Evolutionary conservation across 2,888 invertebrate genomes (phyloP).

Genomic region (Caenorhabditis plicata): DNA sequence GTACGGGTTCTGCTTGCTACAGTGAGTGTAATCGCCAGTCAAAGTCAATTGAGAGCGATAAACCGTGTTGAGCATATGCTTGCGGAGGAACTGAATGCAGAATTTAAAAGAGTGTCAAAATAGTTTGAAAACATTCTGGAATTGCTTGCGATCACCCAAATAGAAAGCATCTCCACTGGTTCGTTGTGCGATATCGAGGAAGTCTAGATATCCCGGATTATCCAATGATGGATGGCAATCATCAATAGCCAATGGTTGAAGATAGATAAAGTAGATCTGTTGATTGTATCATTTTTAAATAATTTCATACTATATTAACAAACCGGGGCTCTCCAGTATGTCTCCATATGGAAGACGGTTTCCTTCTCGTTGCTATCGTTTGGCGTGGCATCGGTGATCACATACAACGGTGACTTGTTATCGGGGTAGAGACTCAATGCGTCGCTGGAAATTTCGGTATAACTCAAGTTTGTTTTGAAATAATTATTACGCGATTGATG

Average conservation of each 20-base stretch:
- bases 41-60: slow-evolving; percentile 46
- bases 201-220: slow-evolving; percentile 38
- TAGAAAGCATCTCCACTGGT: slow-evolving; percentile 33
- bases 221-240: slow-evolving; percentile 30
- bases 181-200: slow-evolving; percentile 30
- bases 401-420: slow-evolving; percentile 49
- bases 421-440: slow-evolving; percentile 35
- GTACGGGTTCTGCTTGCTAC: slow-evolving; percentile 31
- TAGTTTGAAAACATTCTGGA: no score
- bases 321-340: slow-evolving; percentile 47
- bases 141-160: slow-evolving; percentile 13
- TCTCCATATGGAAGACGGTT: slow-evolving; percentile 45
- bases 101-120: no score
- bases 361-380: slow-evolving; percentile 41
- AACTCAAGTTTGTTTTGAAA: background rate
- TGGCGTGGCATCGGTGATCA: slow-evolving; percentile 53
- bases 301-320: background rate
- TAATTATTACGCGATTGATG: slow-evolving; percentile 28
- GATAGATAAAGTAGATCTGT: slow-evolving; percentile 48
- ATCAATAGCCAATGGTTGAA: slow-evolving; percentile 30
- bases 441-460: slow-evolving; percentile 29
- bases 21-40: slow-evolving; percentile 41
- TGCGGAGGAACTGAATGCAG: slow-evolving; percentile 30
- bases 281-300: background rate
- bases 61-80: slow-evolving; percentile 40